Base-by-base conservation (phyloP, 1,140 invertebrate species). In the Zaprionus ornatus region DNA sequence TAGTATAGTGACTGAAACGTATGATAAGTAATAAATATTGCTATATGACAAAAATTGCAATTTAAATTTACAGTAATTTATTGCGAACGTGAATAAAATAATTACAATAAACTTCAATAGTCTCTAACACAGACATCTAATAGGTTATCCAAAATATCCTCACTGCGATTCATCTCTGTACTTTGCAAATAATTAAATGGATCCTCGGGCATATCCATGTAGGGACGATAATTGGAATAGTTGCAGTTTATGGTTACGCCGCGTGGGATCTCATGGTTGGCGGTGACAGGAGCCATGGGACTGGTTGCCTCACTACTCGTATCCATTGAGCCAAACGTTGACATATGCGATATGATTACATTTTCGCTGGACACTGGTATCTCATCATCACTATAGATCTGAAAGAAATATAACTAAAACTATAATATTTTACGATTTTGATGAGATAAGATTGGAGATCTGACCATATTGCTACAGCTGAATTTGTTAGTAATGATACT, bases 61-160 rank as follows among this genome's bases (percentile, higher is more conserved):
- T 45, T 45, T 7, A 17, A 45, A 17, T 37, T 37, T n/a, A 15
- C 25, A 10, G 9, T 17, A 27, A 27, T 64, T 54, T 45, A 56
- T 27, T 55, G 35, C 35, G 40, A 15, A 37, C 17, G n/a, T 59
- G 23, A 67, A 12, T 56, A 15, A 55, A 32, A 27, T 29, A 42
- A 32, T 32, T 32, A 10, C n/a, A 25, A 32, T 52, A 35, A 29
- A 37, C 21, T 60, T 85, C 62, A 91, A 67, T 79, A 91, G 37
- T 87, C 90, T 52, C 69, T 77, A 32, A 79, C 78, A 63, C 80
- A 82, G n/a, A 91, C 80, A 48, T 91, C 86, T 3, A 91, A 42
- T 40, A 91, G 62, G 54, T 86, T 91, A 54, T 91, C 82, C 35
- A 92, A 75, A 45, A 90, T 63, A 40, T 91, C 90, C 25, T 91